Percentiles rank a stretch among this genome's conserved stretches.
These are phyloP conservation scores for Sciurus niger DNA, from an alignment of 2,113 vertebrate genomes.

Conservation along the genomic window DNA sequence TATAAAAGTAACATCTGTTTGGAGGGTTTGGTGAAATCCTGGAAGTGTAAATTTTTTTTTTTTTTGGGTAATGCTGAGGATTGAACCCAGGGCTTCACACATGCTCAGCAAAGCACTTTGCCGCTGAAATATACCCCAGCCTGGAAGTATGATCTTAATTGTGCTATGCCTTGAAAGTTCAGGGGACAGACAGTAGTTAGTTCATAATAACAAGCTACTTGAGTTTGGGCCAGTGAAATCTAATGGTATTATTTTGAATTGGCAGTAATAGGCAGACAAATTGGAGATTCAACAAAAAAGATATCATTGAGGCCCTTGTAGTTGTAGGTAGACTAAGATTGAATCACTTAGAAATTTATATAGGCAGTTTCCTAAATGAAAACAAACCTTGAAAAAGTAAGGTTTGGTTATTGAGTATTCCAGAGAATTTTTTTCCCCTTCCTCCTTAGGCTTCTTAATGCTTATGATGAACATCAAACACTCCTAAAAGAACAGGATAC, in stretches of 20 bases:
- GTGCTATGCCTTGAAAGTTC: neutral
- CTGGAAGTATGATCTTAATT: neutral
- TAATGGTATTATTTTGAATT: conserved; percentile 28
- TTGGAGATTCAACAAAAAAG: neutral
- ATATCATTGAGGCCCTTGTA: neutral
- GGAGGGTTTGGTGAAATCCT: neutral
- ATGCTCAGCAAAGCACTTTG: neutral
- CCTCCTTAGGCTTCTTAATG: conserved; percentile 91
- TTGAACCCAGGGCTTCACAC: neutral
- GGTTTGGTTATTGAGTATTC: conserved; percentile 35
- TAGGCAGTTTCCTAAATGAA: conserved; percentile 19
- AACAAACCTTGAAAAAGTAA: neutral
- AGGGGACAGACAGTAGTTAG: neutral
- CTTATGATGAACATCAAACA: conserved; percentile 95
- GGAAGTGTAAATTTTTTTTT: neutral
- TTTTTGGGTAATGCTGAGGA: neutral
- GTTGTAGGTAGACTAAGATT: neutral
- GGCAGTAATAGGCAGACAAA: neutral
- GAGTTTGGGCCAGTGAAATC: neutral
- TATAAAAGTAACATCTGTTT: neutral
- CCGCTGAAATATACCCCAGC: neutral
- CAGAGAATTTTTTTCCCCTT: conserved; percentile 6
- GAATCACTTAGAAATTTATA: conserved; percentile 31
- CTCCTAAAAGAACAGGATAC: conserved; percentile 96
- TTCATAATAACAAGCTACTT: neutral